phyloP scores from a whole-genome alignment of 2,888 invertebrate genomes.

The Cheilosia scutellata region DNA sequence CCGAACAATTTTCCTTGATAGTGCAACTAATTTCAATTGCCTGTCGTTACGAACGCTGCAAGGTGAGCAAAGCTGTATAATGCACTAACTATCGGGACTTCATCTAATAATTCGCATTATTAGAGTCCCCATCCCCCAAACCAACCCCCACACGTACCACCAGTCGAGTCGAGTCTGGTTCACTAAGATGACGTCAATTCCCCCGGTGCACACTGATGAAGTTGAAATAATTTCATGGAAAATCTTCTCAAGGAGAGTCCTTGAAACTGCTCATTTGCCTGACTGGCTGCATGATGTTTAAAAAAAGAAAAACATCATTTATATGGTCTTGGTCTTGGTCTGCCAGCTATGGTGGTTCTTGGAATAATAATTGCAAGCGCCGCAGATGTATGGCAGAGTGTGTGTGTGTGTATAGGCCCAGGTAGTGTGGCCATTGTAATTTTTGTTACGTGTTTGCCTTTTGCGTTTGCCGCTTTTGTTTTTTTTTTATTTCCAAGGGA shows the following conservation, averaged over 20 bases:
- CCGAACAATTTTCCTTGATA: slow-evolving; percentile 18
- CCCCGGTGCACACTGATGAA: neutral
- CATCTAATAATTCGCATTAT: slow-evolving; percentile 69
- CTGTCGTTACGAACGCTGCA: slow-evolving; percentile 26
- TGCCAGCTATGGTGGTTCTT: slow-evolving; percentile 19
- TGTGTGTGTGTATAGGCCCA: slow-evolving; percentile 29
- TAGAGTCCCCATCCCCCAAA: neutral
- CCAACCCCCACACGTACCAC: too few species aligned
- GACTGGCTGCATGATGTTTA: slow-evolving; percentile 42
- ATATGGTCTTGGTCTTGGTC: slow-evolving; percentile 42
- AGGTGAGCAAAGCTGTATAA: slow-evolving; percentile 53
- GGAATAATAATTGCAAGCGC: slow-evolving; percentile 55
- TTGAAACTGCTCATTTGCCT: slow-evolving; percentile 70
- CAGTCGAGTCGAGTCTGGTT: neutral
- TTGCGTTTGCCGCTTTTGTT: slow-evolving; percentile 6
- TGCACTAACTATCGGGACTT: slow-evolving; percentile 60
- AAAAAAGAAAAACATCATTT: slow-evolving; percentile 16
- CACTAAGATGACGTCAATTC: slow-evolving; percentile 11
- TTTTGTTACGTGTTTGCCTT: slow-evolving; percentile 31
- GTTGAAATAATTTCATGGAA: slow-evolving; percentile 57
- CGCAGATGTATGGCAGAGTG: neutral
- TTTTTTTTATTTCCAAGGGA: slow-evolving; percentile 15
- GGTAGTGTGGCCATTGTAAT: slow-evolving; percentile 44
- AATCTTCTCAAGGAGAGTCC: slow-evolving; percentile 61
- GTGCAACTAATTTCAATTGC: slow-evolving; percentile 50